Conservation (phyloP, 1,140 invertebrate genomes). For the Melanaphis sacchari region DNA sequence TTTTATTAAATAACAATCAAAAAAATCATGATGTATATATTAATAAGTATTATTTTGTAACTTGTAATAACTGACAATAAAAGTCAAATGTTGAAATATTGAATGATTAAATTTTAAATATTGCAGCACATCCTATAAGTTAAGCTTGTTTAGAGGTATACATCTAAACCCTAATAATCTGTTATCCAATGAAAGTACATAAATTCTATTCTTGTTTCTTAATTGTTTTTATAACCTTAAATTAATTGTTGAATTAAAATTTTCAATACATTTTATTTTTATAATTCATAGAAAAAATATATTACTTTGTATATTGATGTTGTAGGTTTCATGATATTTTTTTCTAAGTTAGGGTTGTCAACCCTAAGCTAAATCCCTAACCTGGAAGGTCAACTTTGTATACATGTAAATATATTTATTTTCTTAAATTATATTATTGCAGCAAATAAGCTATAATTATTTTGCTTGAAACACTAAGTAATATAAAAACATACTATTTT, state of each 20-base stretch:
- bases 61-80: too few relatives aligned
- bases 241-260: neutral
- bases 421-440: neutral
- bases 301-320: neutral
- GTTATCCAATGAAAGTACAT: neutral
- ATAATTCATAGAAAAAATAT: neutral
- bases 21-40: too few relatives aligned
- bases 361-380: too few relatives aligned
- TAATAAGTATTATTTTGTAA: too few relatives aligned
- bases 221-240: neutral
- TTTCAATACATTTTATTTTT: neutral
- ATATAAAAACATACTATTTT: neutral
- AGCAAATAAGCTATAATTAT: slow-evolving; percentile 8
- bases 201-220: neutral
- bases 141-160: too few relatives aligned
- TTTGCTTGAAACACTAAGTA: neutral
- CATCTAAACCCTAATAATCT: neutral
- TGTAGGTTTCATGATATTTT: too few relatives aligned
- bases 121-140: too few relatives aligned
- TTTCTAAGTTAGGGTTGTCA: too few relatives aligned
- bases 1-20: too few relatives aligned
- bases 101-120: too few relatives aligned
- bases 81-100: too few relatives aligned
- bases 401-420: neutral
- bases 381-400: too few relatives aligned